These are phyloP conservation scores for Cinclus mexicanus DNA, from an alignment of 2,113 vertebrate genomes.

Conservation along the genomic window DNA sequence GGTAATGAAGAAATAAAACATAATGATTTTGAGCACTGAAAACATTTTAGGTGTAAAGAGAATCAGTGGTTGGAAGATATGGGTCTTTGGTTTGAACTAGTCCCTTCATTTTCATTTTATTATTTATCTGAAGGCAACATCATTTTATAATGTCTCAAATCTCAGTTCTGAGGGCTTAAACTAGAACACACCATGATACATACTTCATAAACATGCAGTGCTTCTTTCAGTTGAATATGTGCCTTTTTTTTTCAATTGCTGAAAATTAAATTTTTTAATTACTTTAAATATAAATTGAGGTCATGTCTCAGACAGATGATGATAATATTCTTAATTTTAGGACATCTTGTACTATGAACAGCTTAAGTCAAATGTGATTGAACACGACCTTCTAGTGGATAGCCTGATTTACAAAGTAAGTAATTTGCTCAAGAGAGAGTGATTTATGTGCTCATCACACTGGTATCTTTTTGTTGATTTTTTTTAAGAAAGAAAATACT, in stretches of 20 bases:
- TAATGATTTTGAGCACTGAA: not conserved
- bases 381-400: slow-evolving; percentile 94
- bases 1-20: not conserved
- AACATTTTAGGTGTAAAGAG: not conserved
- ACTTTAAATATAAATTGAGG: not conserved
- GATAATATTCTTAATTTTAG: slow-evolving; percentile 74
- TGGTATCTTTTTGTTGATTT: not conserved
- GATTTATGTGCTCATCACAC: not conserved
- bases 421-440: not conserved
- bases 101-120: not conserved
- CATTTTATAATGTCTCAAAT: not conserved
- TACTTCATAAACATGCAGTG: not conserved
- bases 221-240: not conserved
- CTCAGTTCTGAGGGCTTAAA: not conserved
- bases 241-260: not conserved
- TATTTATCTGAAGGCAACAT: not conserved
- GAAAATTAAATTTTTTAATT: not conserved
- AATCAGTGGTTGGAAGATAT: not conserved
- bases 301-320: not conserved
- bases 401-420: slow-evolving; percentile 96
- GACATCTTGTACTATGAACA: slow-evolving; percentile 94
- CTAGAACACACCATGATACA: not conserved
- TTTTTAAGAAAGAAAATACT: not conserved
- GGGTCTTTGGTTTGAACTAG: not conserved
- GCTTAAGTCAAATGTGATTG: slow-evolving; percentile 93